Conservation (phyloP, 2,113 vertebrate species). For the Anser cygnoides region DNA sequence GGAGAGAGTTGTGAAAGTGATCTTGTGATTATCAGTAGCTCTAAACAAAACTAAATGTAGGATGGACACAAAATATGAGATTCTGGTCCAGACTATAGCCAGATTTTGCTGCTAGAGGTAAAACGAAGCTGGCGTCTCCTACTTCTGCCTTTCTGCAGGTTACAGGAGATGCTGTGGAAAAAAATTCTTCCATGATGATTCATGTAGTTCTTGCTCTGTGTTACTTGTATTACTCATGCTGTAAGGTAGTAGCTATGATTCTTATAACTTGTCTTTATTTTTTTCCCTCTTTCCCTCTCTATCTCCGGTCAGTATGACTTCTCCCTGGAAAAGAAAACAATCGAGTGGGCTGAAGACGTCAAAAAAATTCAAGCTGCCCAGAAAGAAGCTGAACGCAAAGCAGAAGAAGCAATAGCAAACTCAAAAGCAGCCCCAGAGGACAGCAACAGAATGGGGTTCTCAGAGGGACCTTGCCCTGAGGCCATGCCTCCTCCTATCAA, state of each 20-base stretch:
- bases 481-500: slow-evolving; percentile 85
- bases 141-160: background rate
- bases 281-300: background rate
- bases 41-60: background rate
- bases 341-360: slow-evolving; percentile 88
- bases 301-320: slow-evolving; percentile 88
- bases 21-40: background rate
- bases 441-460: slow-evolving; percentile 61
- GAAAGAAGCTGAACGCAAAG: slow-evolving; percentile 74
- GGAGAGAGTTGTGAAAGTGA: background rate
- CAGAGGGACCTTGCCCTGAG: slow-evolving; percentile 52
- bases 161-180: background rate
- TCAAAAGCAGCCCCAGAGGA: slow-evolving; percentile 65
- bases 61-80: background rate
- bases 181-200: background rate
- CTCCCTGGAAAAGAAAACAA: slow-evolving; percentile 88
- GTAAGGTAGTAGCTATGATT: background rate
- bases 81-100: background rate
- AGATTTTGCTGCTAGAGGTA: background rate
- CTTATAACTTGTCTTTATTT: background rate
- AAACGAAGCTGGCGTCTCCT: background rate
- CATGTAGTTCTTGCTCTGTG: background rate
- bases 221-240: background rate
- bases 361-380: slow-evolving; percentile 85
- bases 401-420: slow-evolving; percentile 67